Evolutionary conservation across 2,113 vertebrate genomes (phyloP), one percentile per base, ranked within the genome.

Genomic region (Myotis davidii): DNA sequence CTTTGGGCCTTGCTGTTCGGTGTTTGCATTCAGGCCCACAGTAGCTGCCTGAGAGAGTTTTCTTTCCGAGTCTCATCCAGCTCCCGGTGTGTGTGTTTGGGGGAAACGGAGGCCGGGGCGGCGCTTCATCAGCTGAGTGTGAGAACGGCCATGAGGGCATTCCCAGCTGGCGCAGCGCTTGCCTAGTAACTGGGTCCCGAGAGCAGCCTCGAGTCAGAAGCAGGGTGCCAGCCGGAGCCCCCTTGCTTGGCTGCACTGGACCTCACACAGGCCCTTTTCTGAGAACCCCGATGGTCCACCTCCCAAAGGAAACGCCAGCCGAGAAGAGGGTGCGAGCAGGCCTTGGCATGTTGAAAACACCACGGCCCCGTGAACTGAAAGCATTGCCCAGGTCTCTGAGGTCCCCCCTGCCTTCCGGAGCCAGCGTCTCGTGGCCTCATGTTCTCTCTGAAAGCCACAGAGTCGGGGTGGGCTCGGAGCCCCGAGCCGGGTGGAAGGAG

Each of bases 281-380:
- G 84, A 67, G 45, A 84, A 50, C 34, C 10, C 54, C 42, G 61
- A 59, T 1, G 6, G 52, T 16, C 42, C 34, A 0, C 6, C 1
- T 29, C 45, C 77, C 50, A 2, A 9, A 72, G 64, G 45, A 25
- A 4, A 2, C 0, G 8, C 29, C 8, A 7, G 50, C 34, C 50
- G n/a, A 82, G 42, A 32, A 10, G 70, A 59, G 52, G 52, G 25
- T 0, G 6, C 6, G 85, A n/a, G 13, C 29, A 29, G 12, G 29
- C 52, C 59, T 6, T 6, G 50, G 50, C 59, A 3, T 25, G 65
- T 27, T 6, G 10, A 20, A 0, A 5, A 69, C 9, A 0, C 32
- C 10, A 0, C 5, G 17, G 70, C 13, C 0, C 9, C 32, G 83
- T 34, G 17, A 6, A 27, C 0, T 2, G 39, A 14, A 2, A 0